Percentiles rank a stretch among this genome's conserved stretches.
Evolutionary conservation across 2,113 vertebrate genomes (phyloP).

Genomic region (Chauna torquata): DNA sequence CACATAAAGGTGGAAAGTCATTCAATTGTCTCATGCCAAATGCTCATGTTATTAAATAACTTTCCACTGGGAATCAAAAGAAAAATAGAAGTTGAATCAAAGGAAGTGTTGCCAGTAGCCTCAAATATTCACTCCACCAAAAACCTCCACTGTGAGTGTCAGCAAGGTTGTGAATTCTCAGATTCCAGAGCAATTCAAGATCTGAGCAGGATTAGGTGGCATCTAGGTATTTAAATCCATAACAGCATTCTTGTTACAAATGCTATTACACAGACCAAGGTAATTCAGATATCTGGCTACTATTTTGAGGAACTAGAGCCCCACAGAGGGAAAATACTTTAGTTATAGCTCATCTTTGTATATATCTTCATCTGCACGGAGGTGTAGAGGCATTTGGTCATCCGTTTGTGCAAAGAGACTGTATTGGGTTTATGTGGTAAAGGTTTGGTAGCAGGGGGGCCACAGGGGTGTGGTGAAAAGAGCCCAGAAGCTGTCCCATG

Average conservation of each 20-base stretch:
- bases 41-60: neutral
- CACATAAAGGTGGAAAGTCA: neutral
- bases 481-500: too few species aligned
- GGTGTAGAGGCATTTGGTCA: neutral
- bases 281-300: neutral
- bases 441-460: too few species aligned
- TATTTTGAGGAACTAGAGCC: neutral
- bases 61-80: neutral
- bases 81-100: neutral
- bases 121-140: neutral
- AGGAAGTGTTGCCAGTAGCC: neutral
- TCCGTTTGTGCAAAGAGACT: neutral
- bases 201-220: neutral
- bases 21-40: neutral
- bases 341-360: neutral
- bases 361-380: neutral
- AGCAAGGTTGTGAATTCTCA: neutral
- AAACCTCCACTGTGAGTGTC: neutral
- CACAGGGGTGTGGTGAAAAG: too few species aligned
- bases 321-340: neutral
- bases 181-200: fast-evolving
- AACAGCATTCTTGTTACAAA: neutral
- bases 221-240: neutral
- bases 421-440: too few species aligned
- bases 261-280: neutral